Evolutionary conservation across 2,888 invertebrate species (phyloP).

Genomic region (Epinotia demarniana): DNA sequence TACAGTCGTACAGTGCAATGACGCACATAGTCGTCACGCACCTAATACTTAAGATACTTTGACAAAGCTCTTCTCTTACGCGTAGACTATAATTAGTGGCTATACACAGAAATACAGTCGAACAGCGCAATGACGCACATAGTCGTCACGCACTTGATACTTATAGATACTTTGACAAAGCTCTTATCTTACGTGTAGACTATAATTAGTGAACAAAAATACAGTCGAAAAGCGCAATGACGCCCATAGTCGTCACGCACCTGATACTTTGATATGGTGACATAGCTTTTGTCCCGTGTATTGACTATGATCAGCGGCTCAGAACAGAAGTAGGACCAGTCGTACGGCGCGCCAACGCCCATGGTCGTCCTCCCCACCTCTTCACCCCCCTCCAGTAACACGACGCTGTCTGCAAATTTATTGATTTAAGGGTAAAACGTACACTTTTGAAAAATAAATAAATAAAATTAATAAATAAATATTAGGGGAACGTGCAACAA

Average conservation of each 20-base stretch:
- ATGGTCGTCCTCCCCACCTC: slow-evolving; percentile 65
- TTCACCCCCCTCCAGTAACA: slow-evolving; percentile 64
- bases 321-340: slow-evolving; percentile 64
- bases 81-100: slow-evolving; percentile 55
- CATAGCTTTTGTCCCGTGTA: slow-evolving; percentile 62
- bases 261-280: slow-evolving; percentile 68
- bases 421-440: no score
- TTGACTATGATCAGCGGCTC: slow-evolving; percentile 65
- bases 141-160: slow-evolving; percentile 33
- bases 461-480: no score
- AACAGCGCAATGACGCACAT: no score
- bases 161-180: no score
- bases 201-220: slow-evolving; percentile 52
- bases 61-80: background rate
- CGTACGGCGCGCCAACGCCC: slow-evolving; percentile 61
- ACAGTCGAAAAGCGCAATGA: background rate
- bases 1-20: slow-evolving; percentile 47
- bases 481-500: no score
- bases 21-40: slow-evolving; percentile 42
- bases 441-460: no score
- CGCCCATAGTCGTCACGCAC: slow-evolving; percentile 51
- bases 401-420: slow-evolving; percentile 57
- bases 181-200: no score
- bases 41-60: slow-evolving; percentile 66
- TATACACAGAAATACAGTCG: slow-evolving; percentile 47